Base-by-base conservation (phyloP, 2,113 vertebrate genomes). In the Lophochroa leadbeateri region DNA sequence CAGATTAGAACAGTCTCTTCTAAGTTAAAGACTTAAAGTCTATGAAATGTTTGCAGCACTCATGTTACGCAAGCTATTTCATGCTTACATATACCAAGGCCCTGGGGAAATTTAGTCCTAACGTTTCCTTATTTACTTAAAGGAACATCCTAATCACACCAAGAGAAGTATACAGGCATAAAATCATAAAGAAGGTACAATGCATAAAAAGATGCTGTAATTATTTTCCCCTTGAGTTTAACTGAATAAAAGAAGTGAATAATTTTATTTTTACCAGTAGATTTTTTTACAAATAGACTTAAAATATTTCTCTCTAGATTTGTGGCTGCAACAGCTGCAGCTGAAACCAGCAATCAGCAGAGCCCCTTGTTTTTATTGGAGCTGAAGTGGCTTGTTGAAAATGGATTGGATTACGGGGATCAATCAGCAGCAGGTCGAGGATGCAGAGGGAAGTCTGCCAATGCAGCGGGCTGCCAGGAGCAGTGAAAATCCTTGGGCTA, bases 341-440 rank as follows among this genome's bases (percentile, higher is more conserved):
- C 90, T 96, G 96, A 97, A 97, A 97, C 77, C 87, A 96, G 94
- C 88, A 96, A 97, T 98, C 97, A 97, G 76, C 91, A 96, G 96
- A 96, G 80, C 76, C 55, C 68, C 80, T 75, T 97, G 93, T 97
- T 98, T 97, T 97, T 97, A 97, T 97, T 98, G 96, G 96, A 96
- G 19, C 87, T 89, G 90, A 95, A 97, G 96, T 90, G 95, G 92
- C 96, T 96, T 95, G 96, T 95, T 97, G 97, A 96, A 93, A 97
- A 97, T 97, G 95, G 94, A 97, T 97, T 97, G 95, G 96, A 97
- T 97, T 97, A 97, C 75, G 0, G 84, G 93, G 96, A 98, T 98
- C 97, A 97, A 97, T 98, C 98, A 97, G 96, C 97, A 96, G 95
- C 64, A 85, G 75, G 95, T 97, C 87, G 92, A 94, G 96, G 90